A percentile compares a stretch with the other conserved stretches of the same genome.
Evolutionary conservation across 2,888 invertebrate species (phyloP).

Genomic region (Gasteruption jaculator): DNA sequence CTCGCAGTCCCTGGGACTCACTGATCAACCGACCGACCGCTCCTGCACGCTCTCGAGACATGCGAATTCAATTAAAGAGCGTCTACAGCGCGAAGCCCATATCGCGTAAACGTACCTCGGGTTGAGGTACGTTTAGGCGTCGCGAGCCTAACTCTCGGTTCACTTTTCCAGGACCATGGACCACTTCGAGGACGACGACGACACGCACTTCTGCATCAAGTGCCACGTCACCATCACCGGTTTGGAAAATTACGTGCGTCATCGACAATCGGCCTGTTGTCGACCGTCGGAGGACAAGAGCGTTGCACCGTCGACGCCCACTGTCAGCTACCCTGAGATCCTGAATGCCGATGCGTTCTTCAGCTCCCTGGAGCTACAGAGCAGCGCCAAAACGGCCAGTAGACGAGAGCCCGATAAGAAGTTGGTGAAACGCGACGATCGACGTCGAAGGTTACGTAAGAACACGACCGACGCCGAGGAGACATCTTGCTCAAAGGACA

Average conservation of each 20-base stretch:
- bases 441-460: slow-evolving; percentile 27
- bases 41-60: no score
- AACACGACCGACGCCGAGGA: slow-evolving; percentile 30
- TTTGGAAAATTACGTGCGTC: slow-evolving; percentile 80
- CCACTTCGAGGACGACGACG: slow-evolving; percentile 67
- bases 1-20: no score
- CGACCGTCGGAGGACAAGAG: slow-evolving; percentile 29
- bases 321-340: slow-evolving; percentile 46
- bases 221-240: slow-evolving; percentile 80
- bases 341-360: slow-evolving; percentile 83
- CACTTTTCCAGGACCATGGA: slow-evolving; percentile 33
- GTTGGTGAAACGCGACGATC: slow-evolving; percentile 25
- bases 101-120: slow-evolving; percentile 3
- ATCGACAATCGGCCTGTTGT: slow-evolving; percentile 70
- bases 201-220: slow-evolving; percentile 83
- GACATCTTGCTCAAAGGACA: slow-evolving; percentile 27
- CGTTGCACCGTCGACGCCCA: slow-evolving; percentile 47
- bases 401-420: slow-evolving; percentile 32
- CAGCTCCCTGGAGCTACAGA: slow-evolving; percentile 74
- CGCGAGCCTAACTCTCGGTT: slow-evolving; percentile 14
- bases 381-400: slow-evolving; percentile 61
- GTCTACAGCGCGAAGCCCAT: no score
- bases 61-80: no score
- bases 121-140: slow-evolving; percentile 14
- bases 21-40: no score